Conservation (phyloP, 2,888 invertebrate species). For the Campoplex capitator region DNA sequence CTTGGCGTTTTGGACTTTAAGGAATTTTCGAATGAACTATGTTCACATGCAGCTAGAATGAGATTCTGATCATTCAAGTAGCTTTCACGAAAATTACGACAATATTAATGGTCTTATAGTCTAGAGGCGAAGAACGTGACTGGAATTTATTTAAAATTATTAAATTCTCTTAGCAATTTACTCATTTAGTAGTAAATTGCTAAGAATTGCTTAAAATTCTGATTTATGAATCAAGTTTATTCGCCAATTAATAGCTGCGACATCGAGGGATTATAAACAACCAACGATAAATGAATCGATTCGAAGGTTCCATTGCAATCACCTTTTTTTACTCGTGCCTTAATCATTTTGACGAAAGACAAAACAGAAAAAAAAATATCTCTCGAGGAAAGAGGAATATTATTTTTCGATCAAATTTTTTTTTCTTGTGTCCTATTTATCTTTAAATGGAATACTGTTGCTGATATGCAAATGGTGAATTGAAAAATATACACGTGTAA, state of each 20-base stretch:
- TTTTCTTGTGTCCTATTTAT: not conserved
- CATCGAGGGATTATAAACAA: not conserved
- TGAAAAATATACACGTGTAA: not conserved
- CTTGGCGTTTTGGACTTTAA: not conserved
- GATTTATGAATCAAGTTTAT: not conserved
- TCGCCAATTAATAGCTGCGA: not conserved
- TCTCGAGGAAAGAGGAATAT: too few relatives aligned
- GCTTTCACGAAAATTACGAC: not conserved
- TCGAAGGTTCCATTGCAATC: not conserved
- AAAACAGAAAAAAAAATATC: not conserved
- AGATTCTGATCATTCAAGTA: not conserved
- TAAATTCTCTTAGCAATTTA: not conserved
- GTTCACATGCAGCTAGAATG: not conserved
- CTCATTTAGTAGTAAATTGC: not conserved
- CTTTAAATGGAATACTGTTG: not conserved
- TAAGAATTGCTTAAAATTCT: not conserved
- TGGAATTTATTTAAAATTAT: not conserved
- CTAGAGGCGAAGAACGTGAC: not conserved
- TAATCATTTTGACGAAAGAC: not conserved
- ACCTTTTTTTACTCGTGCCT: not conserved
- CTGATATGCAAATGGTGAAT: not conserved
- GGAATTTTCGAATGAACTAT: not conserved
- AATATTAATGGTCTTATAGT: not conserved
- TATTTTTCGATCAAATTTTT: too few relatives aligned
- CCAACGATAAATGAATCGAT: not conserved